Evolutionary conservation across 1,140 invertebrate genomes (phyloP).

Genomic region (Macrotrachela quadricornifera): DNA sequence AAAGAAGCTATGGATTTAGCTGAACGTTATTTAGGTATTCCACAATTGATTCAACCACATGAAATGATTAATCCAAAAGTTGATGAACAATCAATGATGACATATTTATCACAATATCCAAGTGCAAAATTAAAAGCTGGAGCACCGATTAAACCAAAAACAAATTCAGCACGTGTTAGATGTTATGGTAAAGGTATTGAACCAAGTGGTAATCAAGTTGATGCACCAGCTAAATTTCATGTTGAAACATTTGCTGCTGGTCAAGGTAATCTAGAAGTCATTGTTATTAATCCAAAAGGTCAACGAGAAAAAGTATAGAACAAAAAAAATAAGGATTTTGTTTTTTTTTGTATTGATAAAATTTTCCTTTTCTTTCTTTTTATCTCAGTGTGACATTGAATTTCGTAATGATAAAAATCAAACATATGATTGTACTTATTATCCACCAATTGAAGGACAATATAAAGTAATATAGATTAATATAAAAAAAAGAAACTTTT

Average conservation of each 20-base stretch:
- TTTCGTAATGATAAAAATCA: slow-evolving; percentile 67
- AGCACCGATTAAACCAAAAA: slow-evolving; percentile 53
- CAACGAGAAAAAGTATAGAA: slow-evolving; percentile 40
- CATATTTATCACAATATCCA: slow-evolving; percentile 75
- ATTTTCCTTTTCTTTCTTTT: no score
- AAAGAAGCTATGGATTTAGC: slow-evolving; percentile 63
- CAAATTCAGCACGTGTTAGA: slow-evolving; percentile 58
- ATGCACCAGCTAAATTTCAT: slow-evolving; percentile 58
- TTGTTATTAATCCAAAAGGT: slow-evolving; percentile 51
- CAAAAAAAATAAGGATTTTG: not conserved
- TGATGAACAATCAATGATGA: slow-evolving; percentile 91
- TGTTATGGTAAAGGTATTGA: slow-evolving; percentile 57
- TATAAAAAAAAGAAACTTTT: not conserved
- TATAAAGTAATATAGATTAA: slow-evolving; percentile 38
- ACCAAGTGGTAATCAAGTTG: slow-evolving; percentile 51
- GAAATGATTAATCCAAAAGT: slow-evolving; percentile 79
- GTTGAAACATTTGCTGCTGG: slow-evolving; percentile 70
- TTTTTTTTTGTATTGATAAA: no score
- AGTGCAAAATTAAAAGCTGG: slow-evolving; percentile 61
- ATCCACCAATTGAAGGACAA: slow-evolving; percentile 51
- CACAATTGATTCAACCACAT: slow-evolving; percentile 56
- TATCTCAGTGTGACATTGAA: slow-evolving; percentile 52
- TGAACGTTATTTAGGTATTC: slow-evolving; percentile 53
- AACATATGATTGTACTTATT: slow-evolving; percentile 59
- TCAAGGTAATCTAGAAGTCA: slow-evolving; percentile 51